Base-by-base conservation (phyloP, 1,140 invertebrate genomes). In the Galleria mellonella region DNA sequence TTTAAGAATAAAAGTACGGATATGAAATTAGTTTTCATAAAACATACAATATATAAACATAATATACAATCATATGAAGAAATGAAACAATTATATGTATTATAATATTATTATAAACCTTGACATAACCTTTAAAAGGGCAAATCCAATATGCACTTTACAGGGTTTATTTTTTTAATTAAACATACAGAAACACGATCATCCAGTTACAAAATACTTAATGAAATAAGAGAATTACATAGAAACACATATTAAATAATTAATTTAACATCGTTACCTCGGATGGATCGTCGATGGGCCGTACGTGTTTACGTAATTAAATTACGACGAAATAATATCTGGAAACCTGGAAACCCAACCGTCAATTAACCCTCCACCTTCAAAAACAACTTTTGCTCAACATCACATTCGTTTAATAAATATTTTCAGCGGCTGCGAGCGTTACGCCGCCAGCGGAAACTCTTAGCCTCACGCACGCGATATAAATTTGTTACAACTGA, bases 401-500 rank as follows among this genome's bases (percentile, higher is more conserved):
- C 42, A 38, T 51, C 35, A 12, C 43, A 46, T 28, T n/a, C 35
- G 14, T 15, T 37, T 37, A 37, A 37, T 37, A 37, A 37, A 37
- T 37, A 37, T 17, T 37, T 37, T 37, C 35, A 17, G 13, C 35
- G 35, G 17, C 35, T 12, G 17, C n/a, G 35, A 32, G 47, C 14
- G 27, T 23, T 32, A 49, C 23, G 17, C 17, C 17, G 17, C 17
- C 2, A 23, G 17, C 17, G 29, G 43, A 43, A 33, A 33, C 33
- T 49, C 43, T 30, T 49, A 13, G 13, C 13, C 40, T 55, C 78
- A 78, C 78, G 76, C 71, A 63, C 74, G 38, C 48, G 43, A 68
- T 65, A 73, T 79, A 81, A 83, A 79, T 83, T 79, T 59, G 66
- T 77, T 72, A 73, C 72, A 73, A 72, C 73, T 79, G 76, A 83